These are phyloP conservation scores for Seriola dumerili DNA, from an alignment of 2,113 vertebrate species.

Conservation along the genomic window DNA sequence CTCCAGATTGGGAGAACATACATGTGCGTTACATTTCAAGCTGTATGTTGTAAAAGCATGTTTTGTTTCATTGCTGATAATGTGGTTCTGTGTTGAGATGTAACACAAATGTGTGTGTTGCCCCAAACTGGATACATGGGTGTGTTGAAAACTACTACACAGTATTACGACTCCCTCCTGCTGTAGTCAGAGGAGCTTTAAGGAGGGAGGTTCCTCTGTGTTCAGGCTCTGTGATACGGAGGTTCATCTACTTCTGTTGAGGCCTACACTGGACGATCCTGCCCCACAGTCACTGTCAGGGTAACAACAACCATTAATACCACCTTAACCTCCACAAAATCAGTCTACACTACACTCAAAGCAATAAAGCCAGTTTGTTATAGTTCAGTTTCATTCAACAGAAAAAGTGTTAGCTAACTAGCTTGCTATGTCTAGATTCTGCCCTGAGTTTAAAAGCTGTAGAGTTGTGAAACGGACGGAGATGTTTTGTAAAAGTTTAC, in stretches of 20 bases:
- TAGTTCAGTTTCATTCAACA: conserved; percentile 3
- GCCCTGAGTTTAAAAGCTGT: background rate
- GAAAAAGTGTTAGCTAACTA: background rate
- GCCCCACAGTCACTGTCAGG: background rate
- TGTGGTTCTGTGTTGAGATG: conserved; percentile 17
- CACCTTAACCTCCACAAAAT: background rate
- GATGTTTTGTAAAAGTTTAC: background rate
- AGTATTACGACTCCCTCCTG: background rate
- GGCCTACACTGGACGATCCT: conserved; percentile 30
- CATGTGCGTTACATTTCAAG: background rate
- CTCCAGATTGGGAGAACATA: conserved; percentile 2
- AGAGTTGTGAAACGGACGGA: too few relatives aligned
- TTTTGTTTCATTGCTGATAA: conserved; percentile 17
- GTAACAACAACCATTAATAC: background rate
- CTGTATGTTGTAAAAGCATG: conserved; percentile 21
- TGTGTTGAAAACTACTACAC: background rate
- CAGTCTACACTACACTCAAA: conserved; percentile 8
- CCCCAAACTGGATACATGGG: background rate
- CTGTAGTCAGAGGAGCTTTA: background rate
- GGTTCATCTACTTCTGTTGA: conserved; percentile 54
- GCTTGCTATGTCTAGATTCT: background rate
- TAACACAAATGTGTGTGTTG: conserved; percentile 3
- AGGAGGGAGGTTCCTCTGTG: background rate
- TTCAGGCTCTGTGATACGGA: conserved; percentile 66
- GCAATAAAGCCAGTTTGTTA: conserved; percentile 44